phyloP scores from a whole-genome alignment of 2,888 invertebrate species.

The Caenorhabditis angaria region DNA sequence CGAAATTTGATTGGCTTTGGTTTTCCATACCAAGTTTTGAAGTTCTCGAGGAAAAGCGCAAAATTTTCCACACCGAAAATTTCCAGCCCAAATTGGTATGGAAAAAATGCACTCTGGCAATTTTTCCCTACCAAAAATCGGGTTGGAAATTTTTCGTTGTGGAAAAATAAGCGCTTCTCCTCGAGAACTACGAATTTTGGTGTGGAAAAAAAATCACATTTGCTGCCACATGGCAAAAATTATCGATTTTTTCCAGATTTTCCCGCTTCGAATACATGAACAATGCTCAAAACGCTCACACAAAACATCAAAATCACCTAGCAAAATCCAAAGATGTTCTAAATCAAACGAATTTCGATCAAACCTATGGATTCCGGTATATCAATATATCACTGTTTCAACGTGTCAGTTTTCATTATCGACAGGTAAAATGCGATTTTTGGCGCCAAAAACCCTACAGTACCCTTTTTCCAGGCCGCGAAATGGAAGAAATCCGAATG shows the following conservation, averaged over 20 bases:
- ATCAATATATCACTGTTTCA: slow-evolving; percentile 9
- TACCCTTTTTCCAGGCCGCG: slow-evolving; percentile 7
- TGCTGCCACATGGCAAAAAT: not conserved
- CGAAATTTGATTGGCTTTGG: not conserved
- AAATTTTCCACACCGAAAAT: too few species aligned
- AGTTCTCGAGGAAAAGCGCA: too few species aligned
- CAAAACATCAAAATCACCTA: not conserved
- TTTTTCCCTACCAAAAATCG: not conserved
- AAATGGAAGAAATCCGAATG: slow-evolving; percentile 52
- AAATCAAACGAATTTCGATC: slow-evolving; percentile 14
- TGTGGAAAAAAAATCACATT: too few species aligned
- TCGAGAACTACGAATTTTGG: not conserved
- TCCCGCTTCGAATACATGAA: not conserved
- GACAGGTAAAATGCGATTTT: not conserved
- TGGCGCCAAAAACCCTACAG: not conserved
- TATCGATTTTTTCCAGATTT: not conserved
- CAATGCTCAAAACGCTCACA: not conserved
- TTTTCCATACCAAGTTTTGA: slow-evolving; percentile 8
- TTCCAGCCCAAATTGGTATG: too few species aligned
- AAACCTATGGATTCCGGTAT: slow-evolving; percentile 12
- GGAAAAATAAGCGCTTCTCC: too few species aligned
- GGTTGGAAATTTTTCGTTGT: not conserved
- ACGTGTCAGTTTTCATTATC: slow-evolving; percentile 7
- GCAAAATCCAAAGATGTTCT: slow-evolving; percentile 9
- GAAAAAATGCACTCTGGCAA: not conserved